Evolutionary conservation across 2,113 vertebrate species (phyloP), one percentile per base, ranked within the genome.

Genomic region (Formicarius rufipectus): DNA sequence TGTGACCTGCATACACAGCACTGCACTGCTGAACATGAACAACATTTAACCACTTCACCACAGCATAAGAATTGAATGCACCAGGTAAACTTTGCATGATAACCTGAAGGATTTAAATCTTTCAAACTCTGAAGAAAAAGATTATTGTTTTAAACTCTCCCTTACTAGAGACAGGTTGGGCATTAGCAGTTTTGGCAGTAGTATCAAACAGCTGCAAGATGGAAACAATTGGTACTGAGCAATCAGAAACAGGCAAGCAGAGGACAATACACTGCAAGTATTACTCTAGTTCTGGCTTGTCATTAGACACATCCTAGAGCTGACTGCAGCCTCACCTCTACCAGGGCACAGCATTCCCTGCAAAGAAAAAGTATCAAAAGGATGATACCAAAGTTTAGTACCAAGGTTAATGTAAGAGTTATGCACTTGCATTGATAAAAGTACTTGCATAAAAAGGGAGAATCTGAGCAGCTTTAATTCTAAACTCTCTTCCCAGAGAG

Each of bases 161-260:
- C 58, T 79, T 77, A 16, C 30, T 59, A 55, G 39, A 94, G 85
- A 56, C 62, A 96, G 66, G 87, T 40, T 96, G 56, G 86, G 85
- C 66, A 83, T 87, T 68, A 66, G 64, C 67, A 77, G 55, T 89
- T 87, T 93, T 95, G 93, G 89, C 76, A 95, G 82, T 72, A 44
- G 52, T 47, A 27, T 39, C 22, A 50, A 95, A 64, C 73, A 90
- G 75, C 78, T 94, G 71, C 59, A 73, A 71, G 45, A 59, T 93
- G 58, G 81, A 90, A 94, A 96, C 63, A 71, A 87, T 69, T 18
- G 63, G 68, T 91, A 39, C 50, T 63, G 68, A 78, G 94, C 84
- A 30, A n/a, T 66, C 2, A 5, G 76, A 86, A 96, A 82, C 37
- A 42, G 87, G 87, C 69, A 92, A 91, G 84, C 55, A 87, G 42